A percentile compares a stretch with the other conserved stretches of the same genome.
Conservation (phyloP, 2,888 invertebrate genomes). For the Phorcus lineatus region DNA sequence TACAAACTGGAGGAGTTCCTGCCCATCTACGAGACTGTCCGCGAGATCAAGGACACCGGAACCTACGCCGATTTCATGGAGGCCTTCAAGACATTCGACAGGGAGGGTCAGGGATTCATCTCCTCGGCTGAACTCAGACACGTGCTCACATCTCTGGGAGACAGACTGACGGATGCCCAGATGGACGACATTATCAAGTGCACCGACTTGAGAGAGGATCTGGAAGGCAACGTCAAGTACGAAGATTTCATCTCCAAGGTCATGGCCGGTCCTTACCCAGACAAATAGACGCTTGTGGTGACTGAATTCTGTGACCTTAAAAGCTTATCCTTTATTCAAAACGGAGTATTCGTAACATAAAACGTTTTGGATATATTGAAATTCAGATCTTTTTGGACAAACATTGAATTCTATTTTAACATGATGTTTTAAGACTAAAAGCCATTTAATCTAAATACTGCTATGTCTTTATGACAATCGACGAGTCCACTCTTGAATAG, state of each 20-base stretch:
- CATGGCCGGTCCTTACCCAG: conserved; percentile 21
- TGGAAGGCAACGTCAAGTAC: conserved; percentile 78
- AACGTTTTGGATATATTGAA: too few species aligned
- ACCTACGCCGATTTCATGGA: conserved; percentile 99
- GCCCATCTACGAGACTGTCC: conserved; percentile 96
- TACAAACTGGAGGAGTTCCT: conserved; percentile 97
- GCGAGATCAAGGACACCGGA: conserved; percentile 98
- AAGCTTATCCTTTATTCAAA: too few species aligned
- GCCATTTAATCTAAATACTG: too few species aligned
- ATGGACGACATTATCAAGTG: conserved; percentile 77
- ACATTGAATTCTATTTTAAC: too few species aligned
- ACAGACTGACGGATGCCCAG: conserved; percentile 76
- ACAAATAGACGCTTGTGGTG: neutral
- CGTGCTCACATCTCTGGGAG: conserved; percentile 91
- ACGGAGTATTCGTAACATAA: too few species aligned
- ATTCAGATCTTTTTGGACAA: too few species aligned
- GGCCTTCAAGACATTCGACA: conserved; percentile 99
- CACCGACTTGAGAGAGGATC: conserved; percentile 77
- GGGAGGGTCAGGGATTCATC: conserved; percentile 97
- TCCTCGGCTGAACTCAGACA: conserved; percentile 97
- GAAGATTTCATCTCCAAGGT: conserved; percentile 58
- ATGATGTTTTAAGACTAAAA: too few species aligned
- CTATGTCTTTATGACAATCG: too few species aligned
- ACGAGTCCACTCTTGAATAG: too few species aligned
- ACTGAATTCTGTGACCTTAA: too few species aligned